These are phyloP conservation scores for Lucinisca nassula DNA, from an alignment of 2,888 invertebrate genomes.

Conservation along the genomic window DNA sequence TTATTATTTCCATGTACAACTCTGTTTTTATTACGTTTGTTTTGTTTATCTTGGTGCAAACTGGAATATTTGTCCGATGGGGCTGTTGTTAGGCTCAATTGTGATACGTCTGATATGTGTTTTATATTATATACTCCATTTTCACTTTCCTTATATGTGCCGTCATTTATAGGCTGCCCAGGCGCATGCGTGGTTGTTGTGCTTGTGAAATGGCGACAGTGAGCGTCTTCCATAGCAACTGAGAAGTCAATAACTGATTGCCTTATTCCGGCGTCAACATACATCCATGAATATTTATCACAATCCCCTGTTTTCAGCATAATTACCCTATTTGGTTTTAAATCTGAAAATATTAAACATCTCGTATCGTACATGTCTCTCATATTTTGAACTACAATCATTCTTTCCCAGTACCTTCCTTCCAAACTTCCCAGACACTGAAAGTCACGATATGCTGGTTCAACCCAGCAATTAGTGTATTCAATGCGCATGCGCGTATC, in stretches of 20 bases:
- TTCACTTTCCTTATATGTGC: background rate
- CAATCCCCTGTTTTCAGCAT: conserved; percentile 77
- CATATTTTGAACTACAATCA: conserved; percentile 77
- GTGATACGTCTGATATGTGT: background rate
- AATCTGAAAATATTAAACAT: conserved; percentile 78
- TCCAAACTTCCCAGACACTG: conserved; percentile 77
- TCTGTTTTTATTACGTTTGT: background rate
- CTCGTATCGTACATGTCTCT: conserved; percentile 66
- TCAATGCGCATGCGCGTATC: conserved; percentile 73
- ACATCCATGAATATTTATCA: conserved; percentile 77
- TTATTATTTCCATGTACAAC: background rate
- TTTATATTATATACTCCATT: background rate
- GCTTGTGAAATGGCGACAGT: conserved; percentile 73
- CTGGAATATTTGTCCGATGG: background rate
- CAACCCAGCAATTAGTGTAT: conserved; percentile 64
- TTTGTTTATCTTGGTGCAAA: background rate
- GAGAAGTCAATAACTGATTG: conserved; percentile 68
- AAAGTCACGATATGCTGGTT: conserved; percentile 61
- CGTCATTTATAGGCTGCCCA: background rate
- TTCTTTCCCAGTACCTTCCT: conserved; percentile 80
- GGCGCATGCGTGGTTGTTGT: conserved; percentile 37
- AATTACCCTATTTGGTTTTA: conserved; percentile 70
- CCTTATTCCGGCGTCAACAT: conserved; percentile 71
- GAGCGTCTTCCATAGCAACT: conserved; percentile 66
- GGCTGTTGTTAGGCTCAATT: background rate